Evolutionary conservation across 1,140 invertebrate species (phyloP).

Genomic region (Diploscapter pachys): DNA sequence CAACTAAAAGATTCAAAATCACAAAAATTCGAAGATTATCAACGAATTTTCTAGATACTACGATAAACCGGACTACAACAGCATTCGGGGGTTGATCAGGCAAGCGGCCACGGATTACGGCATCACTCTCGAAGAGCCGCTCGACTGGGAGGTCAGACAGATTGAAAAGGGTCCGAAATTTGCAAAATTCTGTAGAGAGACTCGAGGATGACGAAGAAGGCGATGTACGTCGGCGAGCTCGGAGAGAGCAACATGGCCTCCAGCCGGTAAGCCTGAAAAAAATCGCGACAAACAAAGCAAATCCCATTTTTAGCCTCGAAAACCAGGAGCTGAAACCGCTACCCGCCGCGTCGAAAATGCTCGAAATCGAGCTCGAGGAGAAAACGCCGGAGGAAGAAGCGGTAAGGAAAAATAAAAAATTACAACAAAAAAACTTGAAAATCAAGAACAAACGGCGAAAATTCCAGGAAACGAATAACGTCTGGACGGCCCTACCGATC

Average conservation of each 20-base stretch:
- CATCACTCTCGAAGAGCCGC: slow-evolving; percentile 31
- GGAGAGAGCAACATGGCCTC: slow-evolving; percentile 42
- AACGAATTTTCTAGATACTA: slow-evolving; percentile 28
- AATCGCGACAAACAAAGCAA: no score
- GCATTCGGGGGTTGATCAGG: slow-evolving; percentile 20
- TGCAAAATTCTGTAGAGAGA: slow-evolving; percentile 4
- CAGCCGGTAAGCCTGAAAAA: neutral
- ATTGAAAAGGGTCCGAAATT: no score
- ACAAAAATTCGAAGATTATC: neutral
- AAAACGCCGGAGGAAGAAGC: no score
- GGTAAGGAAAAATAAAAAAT: no score
- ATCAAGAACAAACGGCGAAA: no score
- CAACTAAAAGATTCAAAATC: neutral
- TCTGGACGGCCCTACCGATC: no score
- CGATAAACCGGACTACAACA: slow-evolving; percentile 39
- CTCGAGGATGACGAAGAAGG: slow-evolving; percentile 31
- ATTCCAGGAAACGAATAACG: no score
- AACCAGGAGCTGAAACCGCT: no score
- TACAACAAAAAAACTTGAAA: no score
- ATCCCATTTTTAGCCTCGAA: no score
- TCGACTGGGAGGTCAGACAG: slow-evolving; percentile 35
- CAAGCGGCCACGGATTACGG: slow-evolving; percentile 31
- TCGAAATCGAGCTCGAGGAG: no score
- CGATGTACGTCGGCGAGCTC: slow-evolving; percentile 40
- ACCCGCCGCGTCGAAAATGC: no score